phyloP scores from a whole-genome alignment of 2,113 vertebrate genomes.

The Oncorhynchus mykiss region DNA sequence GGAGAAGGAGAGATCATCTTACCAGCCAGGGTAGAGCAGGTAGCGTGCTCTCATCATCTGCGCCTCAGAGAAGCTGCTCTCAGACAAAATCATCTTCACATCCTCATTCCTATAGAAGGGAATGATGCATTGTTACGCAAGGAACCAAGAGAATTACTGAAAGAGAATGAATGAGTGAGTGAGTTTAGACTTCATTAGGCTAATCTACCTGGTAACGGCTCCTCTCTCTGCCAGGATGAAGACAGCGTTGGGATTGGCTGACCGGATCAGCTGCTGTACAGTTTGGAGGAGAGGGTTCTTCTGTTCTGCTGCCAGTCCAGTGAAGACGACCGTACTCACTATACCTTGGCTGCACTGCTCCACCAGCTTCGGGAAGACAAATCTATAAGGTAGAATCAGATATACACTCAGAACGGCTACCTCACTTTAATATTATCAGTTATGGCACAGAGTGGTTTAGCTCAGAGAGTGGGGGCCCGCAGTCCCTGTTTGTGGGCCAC shows the following conservation, averaged over 20 bases:
- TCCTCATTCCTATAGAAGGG: slow-evolving; percentile 83
- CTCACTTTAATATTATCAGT: too few relatives aligned
- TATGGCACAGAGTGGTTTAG: too few relatives aligned
- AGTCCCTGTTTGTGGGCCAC: too few relatives aligned
- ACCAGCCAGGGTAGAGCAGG: slow-evolving; percentile 94
- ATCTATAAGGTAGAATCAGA: slow-evolving; percentile 62
- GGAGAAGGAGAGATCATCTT: slow-evolving; percentile 53
- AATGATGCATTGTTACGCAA: neutral
- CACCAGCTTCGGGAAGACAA: slow-evolving; percentile 91
- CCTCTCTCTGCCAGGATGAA: slow-evolving; percentile 89
- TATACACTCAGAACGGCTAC: neutral
- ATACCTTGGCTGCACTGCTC: slow-evolving; percentile 97
- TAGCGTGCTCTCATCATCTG: slow-evolving; percentile 90
- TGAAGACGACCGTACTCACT: slow-evolving; percentile 89
- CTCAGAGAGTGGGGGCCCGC: too few relatives aligned
- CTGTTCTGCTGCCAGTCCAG: slow-evolving; percentile 81
- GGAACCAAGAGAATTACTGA: neutral
- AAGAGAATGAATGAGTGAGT: too few relatives aligned
- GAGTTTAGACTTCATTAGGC: neutral
- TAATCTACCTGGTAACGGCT: slow-evolving; percentile 83
- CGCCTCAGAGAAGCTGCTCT: slow-evolving; percentile 83
- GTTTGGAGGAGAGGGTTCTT: slow-evolving; percentile 82
- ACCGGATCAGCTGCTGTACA: slow-evolving; percentile 86
- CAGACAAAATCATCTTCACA: slow-evolving; percentile 87
- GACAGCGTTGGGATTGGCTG: slow-evolving; percentile 83